Evolutionary conservation across 2,797 vertebrate species (phyloP).

Genomic region (Poeciliopsis turneri): DNA sequence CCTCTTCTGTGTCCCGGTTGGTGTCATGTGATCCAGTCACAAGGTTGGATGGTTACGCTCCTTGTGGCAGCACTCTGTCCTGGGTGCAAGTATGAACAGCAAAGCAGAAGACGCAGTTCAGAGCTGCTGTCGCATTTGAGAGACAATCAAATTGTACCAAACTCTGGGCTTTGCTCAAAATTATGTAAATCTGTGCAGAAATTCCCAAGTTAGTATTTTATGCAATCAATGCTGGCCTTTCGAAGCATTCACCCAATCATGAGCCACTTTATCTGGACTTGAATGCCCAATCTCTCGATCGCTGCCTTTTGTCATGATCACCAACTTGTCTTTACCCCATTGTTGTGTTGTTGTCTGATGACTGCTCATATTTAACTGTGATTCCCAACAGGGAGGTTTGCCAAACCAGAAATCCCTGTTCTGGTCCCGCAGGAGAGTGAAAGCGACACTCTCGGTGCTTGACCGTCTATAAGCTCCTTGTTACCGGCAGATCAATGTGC

Average conservation of each 20-base stretch:
- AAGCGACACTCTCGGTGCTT: conserved; percentile 34
- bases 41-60: conserved; percentile 1
- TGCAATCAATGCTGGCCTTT: conserved; percentile 46
- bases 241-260: conserved; percentile 39
- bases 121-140: background rate
- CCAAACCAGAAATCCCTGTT: conserved; percentile 68
- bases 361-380: conserved; percentile 65
- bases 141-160: conserved; percentile 11
- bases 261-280: conserved; percentile 19
- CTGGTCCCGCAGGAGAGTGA: conserved; percentile 32
- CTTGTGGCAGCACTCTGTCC: background rate
- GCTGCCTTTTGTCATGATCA: conserved; percentile 63
- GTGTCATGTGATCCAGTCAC: conserved; percentile 12
- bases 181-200: conserved; percentile 14
- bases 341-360: conserved; percentile 51
- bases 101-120: background rate
- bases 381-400: conserved; percentile 39
- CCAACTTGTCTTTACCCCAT: conserved; percentile 43
- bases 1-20: conserved; percentile 2
- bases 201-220: conserved; percentile 7
- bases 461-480: conserved; percentile 67
- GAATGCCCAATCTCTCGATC: conserved; percentile 50
- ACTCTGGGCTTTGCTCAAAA: conserved; percentile 7
- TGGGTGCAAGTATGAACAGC: conserved; percentile 12
- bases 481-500: conserved; percentile 50